Evolutionary conservation across 2,113 vertebrate genomes (phyloP), one percentile per base, ranked within the genome.

Genomic region (Crotophaga sulcirostris): DNA sequence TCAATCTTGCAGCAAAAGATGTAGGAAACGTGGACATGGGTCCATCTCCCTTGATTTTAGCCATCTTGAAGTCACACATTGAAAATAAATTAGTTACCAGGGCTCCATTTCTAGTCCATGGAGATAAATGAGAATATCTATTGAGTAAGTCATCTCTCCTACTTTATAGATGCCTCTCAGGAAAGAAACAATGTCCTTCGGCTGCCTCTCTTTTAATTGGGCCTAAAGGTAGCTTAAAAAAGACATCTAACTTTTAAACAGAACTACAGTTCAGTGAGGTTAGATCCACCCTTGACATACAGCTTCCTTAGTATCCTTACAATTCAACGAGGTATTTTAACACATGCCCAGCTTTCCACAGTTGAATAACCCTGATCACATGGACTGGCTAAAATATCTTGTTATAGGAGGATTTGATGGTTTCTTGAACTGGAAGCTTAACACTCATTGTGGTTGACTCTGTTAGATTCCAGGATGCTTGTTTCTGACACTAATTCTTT

Each of bases 401-500:
- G 58, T 87, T 89, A 55, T 7, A 84, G 19, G n/a, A 60, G 78
- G 67, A 64, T 58, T 93, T 2, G 15, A 79, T 58, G 62, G 52
- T 64, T 91, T 94, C 66, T 91, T 73, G 58, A 87, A 69, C 47
- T 26, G 66, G 91, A 79, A 6, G 3, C 69, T 76, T 85, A 84
- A 82, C 54, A 75, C 34, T 40, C 44, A 54, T 45, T 0, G 0
- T 89, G 58, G 58, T 58, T 89, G 87, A 49, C 44, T 72, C 87
- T 75, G 14, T 81, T 72, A 79, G 44, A 73, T 77, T 85, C 33
- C 52, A 79, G 66, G 55, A 62, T 90, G 70, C 54, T 94, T 91
- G 69, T 89, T 96, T 91, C 89, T 76, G 45, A 76, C 81, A 79
- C 11, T 85, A 76, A 79, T 69, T 96, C 78, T 85, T 55, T 91